phyloP scores from a whole-genome alignment of 2,888 invertebrate genomes.

The Drosophila tanythrix region DNA sequence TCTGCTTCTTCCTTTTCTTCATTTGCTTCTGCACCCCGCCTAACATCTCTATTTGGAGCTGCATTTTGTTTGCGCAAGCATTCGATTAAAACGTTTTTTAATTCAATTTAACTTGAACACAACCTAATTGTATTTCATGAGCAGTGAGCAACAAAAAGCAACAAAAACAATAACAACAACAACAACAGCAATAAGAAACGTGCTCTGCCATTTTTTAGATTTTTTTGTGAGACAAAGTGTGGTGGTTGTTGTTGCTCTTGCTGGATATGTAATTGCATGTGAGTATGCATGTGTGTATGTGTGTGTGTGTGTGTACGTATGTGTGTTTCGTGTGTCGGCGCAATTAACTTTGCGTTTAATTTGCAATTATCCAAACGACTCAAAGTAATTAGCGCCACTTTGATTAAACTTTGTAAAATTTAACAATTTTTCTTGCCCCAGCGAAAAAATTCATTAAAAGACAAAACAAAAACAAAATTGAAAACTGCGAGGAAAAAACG shows the following conservation, averaged over 20 bases:
- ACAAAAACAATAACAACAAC: slow-evolving; percentile 21
- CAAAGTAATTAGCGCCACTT: slow-evolving; percentile 81
- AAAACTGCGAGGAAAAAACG: slow-evolving; percentile 18
- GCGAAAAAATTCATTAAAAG: slow-evolving; percentile 6
- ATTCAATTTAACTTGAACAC: slow-evolving; percentile 72
- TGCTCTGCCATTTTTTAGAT: slow-evolving; percentile 43
- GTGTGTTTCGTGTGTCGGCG: slow-evolving; percentile 75
- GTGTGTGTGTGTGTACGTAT: slow-evolving; percentile 16
- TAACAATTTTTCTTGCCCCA: slow-evolving; percentile 39
- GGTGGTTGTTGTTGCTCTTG: slow-evolving; percentile 24
- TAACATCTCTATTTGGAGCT: slow-evolving; percentile 53
- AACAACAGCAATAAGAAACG: slow-evolving; percentile 30
- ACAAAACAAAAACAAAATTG: slow-evolving; percentile 7
- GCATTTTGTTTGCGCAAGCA: slow-evolving; percentile 65
- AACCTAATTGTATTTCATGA: slow-evolving; percentile 70
- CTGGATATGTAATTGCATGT: slow-evolving; percentile 57
- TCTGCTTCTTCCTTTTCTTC: background rate
- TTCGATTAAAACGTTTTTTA: slow-evolving; percentile 62
- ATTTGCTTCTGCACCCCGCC: background rate
- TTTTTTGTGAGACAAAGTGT: slow-evolving; percentile 56
- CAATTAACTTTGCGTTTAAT: slow-evolving; percentile 80
- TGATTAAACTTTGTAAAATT: slow-evolving; percentile 76
- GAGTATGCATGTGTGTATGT: slow-evolving; percentile 26
- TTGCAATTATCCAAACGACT: slow-evolving; percentile 81
- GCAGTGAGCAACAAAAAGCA: slow-evolving; percentile 28